Percentiles rank a stretch among this genome's conserved stretches.
Conservation (phyloP, 1,140 invertebrate species). For the Octopus bimaculoides region DNA sequence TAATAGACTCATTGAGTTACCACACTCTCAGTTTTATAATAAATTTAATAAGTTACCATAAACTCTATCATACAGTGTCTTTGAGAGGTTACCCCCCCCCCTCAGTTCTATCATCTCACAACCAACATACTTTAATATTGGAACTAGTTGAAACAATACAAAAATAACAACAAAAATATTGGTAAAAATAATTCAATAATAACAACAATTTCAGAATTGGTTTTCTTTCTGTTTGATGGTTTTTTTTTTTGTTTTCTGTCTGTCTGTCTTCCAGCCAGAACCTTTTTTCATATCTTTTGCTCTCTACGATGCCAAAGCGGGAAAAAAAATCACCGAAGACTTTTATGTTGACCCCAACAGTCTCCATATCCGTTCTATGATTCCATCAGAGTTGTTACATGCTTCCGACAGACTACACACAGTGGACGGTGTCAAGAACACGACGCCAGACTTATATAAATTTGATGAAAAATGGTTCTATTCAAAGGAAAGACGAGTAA, state of each 20-base stretch:
- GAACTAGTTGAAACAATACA: too few species aligned
- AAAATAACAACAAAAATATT: too few species aligned
- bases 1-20: too few species aligned
- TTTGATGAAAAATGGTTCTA: slow-evolving; percentile 67
- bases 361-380: slow-evolving; percentile 62
- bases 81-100: too few species aligned
- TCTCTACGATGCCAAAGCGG: slow-evolving; percentile 81
- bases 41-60: too few species aligned
- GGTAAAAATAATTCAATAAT: background rate
- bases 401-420: slow-evolving; percentile 49
- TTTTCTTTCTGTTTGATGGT: background rate
- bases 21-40: too few species aligned
- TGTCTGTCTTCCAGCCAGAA: slow-evolving; percentile 65
- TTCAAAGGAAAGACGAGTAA: slow-evolving; percentile 36
- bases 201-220: background rate
- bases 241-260: background rate
- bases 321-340: slow-evolving; percentile 86
- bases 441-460: slow-evolving; percentile 58
- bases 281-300: slow-evolving; percentile 86
- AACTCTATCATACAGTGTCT: too few species aligned
- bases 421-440: slow-evolving; percentile 37
- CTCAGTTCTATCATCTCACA: too few species aligned
- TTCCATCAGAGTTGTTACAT: slow-evolving; percentile 56
- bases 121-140: too few species aligned
- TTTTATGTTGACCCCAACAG: slow-evolving; percentile 90